Conservation (phyloP, 2,888 invertebrate genomes). For the Sminthurides aquaticus region DNA sequence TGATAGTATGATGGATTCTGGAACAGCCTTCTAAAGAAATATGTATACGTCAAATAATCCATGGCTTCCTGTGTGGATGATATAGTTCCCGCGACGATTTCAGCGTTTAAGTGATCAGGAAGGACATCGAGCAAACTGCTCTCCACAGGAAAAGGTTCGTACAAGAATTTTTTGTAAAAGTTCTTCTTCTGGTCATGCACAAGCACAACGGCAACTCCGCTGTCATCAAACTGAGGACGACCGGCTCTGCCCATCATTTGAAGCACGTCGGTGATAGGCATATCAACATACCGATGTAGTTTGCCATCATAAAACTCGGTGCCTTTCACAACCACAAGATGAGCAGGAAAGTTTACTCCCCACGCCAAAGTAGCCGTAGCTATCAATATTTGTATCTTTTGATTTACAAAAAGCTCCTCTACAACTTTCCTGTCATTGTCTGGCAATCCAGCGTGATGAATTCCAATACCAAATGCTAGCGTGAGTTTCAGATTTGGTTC, state of each 20-base stretch:
- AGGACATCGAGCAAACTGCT: slow-evolving; percentile 84
- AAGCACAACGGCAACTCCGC: slow-evolving; percentile 61
- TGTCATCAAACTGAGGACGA: slow-evolving; percentile 90
- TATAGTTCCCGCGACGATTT: slow-evolving; percentile 89
- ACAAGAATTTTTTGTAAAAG: slow-evolving; percentile 97
- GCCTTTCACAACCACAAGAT: slow-evolving; percentile 95
- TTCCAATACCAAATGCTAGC: slow-evolving; percentile 92
- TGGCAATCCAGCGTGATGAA: slow-evolving; percentile 96
- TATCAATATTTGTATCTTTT: slow-evolving; percentile 91
- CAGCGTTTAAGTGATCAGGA: slow-evolving; percentile 95
- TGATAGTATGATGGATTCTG: slow-evolving; percentile 85
- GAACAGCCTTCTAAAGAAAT: slow-evolving; percentile 84
- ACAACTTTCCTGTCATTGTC: slow-evolving; percentile 84
- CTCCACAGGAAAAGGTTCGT: slow-evolving; percentile 98
- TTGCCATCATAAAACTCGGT: slow-evolving; percentile 99
- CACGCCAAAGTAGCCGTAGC: slow-evolving; percentile 97
- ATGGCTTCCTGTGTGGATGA: slow-evolving; percentile 82
- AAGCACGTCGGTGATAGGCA: slow-evolving; percentile 98
- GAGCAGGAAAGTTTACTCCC: slow-evolving; percentile 99
- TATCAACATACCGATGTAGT: slow-evolving; percentile 91
- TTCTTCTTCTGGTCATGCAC: slow-evolving; percentile 96
- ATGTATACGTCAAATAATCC: slow-evolving; percentile 98
- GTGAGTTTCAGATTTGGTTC: slow-evolving; percentile 89
- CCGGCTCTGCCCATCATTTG: slow-evolving; percentile 99
- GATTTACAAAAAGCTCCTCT: slow-evolving; percentile 88